Conservation (phyloP, 1,140 invertebrate species). For the Drosophila baimaii region DNA sequence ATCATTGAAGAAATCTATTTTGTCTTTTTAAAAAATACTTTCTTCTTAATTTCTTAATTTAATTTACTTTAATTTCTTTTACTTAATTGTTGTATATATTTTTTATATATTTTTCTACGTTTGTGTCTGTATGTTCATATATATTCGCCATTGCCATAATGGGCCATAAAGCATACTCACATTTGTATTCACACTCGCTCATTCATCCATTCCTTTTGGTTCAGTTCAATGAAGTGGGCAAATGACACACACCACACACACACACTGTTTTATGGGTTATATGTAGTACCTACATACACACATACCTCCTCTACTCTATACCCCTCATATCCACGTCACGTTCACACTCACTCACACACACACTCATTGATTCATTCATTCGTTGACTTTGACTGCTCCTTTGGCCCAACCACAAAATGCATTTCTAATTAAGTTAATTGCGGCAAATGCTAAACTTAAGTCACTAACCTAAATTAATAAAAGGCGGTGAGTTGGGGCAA, state of each 20-base stretch:
- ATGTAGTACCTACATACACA: constrained; percentile 9
- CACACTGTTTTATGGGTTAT: constrained; percentile 33
- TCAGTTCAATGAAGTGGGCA: constrained; percentile 27
- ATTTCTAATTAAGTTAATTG: constrained; percentile 83
- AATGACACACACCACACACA: constrained; percentile 12
- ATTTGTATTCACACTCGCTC: constrained; percentile 43
- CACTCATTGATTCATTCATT: constrained; percentile 39
- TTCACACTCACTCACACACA: constrained; percentile 19
- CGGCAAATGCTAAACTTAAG: constrained; percentile 82
- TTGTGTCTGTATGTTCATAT: not conserved
- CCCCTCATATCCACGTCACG: too few relatives aligned
- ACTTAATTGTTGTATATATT: not conserved
- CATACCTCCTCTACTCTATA: not conserved
- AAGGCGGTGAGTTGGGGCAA: not conserved
- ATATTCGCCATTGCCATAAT: constrained; percentile 31
- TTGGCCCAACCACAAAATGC: constrained; percentile 63
- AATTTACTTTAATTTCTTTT: not conserved
- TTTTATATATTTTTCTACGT: not conserved
- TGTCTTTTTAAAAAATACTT: too few relatives aligned
- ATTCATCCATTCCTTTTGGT: constrained; percentile 20
- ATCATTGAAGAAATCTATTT: not conserved
- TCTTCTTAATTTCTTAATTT: not conserved
- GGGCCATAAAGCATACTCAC: constrained; percentile 38
- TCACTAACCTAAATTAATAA: constrained; percentile 83
- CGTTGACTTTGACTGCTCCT: constrained; percentile 55